These are phyloP conservation scores for Andricus curvator DNA, from an alignment of 2,888 invertebrate genomes.

Conservation along the genomic window DNA sequence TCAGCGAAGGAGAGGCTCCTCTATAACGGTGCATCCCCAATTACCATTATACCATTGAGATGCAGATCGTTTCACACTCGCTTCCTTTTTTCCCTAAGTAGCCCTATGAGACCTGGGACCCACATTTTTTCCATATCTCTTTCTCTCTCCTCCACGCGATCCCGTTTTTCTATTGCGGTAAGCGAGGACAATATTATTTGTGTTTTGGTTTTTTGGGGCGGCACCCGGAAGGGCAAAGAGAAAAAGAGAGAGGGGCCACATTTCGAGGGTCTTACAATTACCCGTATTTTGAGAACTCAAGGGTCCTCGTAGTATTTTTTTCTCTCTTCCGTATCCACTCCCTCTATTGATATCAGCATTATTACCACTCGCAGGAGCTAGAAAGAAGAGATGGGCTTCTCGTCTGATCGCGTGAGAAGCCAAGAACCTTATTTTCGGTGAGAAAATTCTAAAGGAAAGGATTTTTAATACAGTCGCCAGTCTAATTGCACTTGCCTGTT, in stretches of 20 bases:
- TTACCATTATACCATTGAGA: constrained; percentile 75
- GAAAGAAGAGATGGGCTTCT: constrained; percentile 46
- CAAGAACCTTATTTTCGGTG: constrained; percentile 51
- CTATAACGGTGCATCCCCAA: constrained; percentile 74
- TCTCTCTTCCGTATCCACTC: constrained; percentile 46
- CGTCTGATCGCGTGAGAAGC: constrained; percentile 61
- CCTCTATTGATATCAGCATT: constrained; percentile 53
- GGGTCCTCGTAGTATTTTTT: constrained; percentile 54
- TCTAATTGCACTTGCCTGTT: neutral
- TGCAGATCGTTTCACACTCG: constrained; percentile 74
- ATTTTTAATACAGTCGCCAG: neutral
- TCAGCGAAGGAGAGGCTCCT: constrained; percentile 52
- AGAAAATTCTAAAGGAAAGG: neutral
- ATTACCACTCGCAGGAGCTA: constrained; percentile 14
- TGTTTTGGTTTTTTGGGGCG: constrained; percentile 77
- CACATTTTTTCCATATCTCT: constrained; percentile 43
- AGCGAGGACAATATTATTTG: constrained; percentile 70
- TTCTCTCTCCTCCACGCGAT: constrained; percentile 44
- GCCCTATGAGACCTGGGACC: constrained; percentile 63
- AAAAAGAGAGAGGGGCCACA: constrained; percentile 42
- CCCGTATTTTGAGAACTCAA: constrained; percentile 63
- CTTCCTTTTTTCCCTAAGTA: constrained; percentile 61
- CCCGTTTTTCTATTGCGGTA: constrained; percentile 61
- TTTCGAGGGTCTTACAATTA: constrained; percentile 65
- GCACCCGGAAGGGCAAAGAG: constrained; percentile 67